Conservation (phyloP, 2,113 vertebrate species). For the Holacanthus passer region DNA sequence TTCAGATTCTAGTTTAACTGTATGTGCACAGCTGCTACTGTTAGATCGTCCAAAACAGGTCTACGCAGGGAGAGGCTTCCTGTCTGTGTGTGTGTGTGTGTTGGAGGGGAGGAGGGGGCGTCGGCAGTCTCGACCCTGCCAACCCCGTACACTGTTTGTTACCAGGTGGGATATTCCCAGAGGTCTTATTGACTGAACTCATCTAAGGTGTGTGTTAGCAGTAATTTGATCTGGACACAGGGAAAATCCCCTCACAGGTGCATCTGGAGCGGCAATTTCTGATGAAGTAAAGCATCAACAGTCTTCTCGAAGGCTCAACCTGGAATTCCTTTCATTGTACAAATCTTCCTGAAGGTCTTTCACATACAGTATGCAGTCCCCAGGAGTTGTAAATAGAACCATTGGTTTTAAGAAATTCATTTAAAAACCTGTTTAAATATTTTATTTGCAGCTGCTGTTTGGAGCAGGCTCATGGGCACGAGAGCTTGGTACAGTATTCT, state of each 20-base stretch:
- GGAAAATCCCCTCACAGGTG: conserved; percentile 28
- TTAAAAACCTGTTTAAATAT: background rate
- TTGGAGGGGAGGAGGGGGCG: background rate
- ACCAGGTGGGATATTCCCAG: conserved; percentile 67
- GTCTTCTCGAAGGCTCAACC: background rate
- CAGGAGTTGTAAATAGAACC: background rate
- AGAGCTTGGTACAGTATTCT: background rate
- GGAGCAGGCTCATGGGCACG: background rate
- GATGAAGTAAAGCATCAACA: background rate
- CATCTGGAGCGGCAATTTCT: background rate
- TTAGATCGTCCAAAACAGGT: conserved; percentile 32
- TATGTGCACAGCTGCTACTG: conserved; percentile 25
- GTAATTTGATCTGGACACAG: conserved; percentile 36
- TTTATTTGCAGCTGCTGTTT: background rate
- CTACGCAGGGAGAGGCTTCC: background rate
- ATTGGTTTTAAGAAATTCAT: background rate
- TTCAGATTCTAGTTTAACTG: conserved; percentile 25
- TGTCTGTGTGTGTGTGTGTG: too few species aligned
- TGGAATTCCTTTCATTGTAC: background rate
- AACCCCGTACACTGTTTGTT: conserved; percentile 37
- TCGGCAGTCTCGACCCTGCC: conserved; percentile 12
- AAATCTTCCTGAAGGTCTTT: background rate
- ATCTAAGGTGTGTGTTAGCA: conserved; percentile 12
- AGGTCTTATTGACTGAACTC: conserved; percentile 21
- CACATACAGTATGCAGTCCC: background rate